Conservation (phyloP, 2,888 invertebrate genomes). For the Carabus problematicus region DNA sequence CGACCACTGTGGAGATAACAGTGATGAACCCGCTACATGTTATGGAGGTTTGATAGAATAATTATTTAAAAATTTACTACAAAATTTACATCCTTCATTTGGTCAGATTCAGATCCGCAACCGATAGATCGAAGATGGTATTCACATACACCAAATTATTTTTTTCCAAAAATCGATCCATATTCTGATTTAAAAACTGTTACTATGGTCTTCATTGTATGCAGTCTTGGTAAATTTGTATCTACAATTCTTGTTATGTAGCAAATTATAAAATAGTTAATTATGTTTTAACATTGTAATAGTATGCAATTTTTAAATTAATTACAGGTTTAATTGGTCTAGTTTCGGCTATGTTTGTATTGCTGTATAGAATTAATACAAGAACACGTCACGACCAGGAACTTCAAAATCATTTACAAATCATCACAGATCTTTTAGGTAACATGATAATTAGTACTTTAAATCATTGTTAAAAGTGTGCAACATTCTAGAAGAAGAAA, state of each 20-base stretch:
- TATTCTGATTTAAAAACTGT: conserved; percentile 72
- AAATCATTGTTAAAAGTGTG: conserved; percentile 21
- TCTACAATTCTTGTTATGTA: background rate
- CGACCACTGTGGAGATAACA: conserved; percentile 78
- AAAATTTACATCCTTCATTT: conserved; percentile 9
- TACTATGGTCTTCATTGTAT: conserved; percentile 69
- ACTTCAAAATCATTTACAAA: conserved; percentile 71
- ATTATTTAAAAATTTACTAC: conserved; percentile 8
- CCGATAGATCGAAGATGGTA: conserved; percentile 68
- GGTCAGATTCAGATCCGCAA: conserved; percentile 63
- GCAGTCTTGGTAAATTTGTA: conserved; percentile 62
- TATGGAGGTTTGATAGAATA: conserved; percentile 57
- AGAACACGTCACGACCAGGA: conserved; percentile 68
- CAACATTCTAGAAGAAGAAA: conserved; percentile 51
- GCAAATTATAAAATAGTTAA: conserved; percentile 19
- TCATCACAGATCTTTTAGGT: conserved; percentile 73
- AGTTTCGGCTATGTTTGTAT: conserved; percentile 68
- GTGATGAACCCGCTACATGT: conserved; percentile 72
- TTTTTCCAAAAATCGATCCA: conserved; percentile 72
- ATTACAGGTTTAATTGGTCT: conserved; percentile 64
- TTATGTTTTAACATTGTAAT: conserved; percentile 15
- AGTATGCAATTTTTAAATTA: conserved; percentile 1
- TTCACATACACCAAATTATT: conserved; percentile 73
- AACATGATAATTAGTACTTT: conserved; percentile 42
- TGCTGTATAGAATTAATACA: conserved; percentile 69